Base-by-base conservation (phyloP, 2,888 invertebrate genomes). In the Pammene aurita region DNA sequence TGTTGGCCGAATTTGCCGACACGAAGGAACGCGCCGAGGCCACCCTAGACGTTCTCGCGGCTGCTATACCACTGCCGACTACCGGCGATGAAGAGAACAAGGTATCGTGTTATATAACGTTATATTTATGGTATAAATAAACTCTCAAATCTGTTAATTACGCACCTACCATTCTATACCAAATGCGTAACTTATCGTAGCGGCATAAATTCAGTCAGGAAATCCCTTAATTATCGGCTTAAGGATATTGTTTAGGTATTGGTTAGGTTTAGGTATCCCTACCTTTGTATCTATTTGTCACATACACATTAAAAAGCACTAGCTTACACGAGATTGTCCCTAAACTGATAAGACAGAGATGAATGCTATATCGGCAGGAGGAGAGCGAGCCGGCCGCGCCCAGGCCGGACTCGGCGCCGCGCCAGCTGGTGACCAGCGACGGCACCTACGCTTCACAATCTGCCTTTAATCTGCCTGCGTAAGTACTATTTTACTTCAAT, bases 381-480 rank as follows among this genome's bases (percentile, higher is more conserved):
- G 76, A 83, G 11, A 82, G 83, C 34, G 60, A 72, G 4, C 44
- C 72, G 2, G 71, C 76, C 0, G 71, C 75, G 14, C 72, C 78
- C 9, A 82, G 84, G 62, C 71, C 74, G n/a, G 87, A 87, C 61
- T 75, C 85, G 1, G 87, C 90, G 1, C 85, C 89, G 26, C 94
- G 95, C 42, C 96, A 95, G 78, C 90, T 97, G 71, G 98, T 99
- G 52, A 99, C 99, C 56, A 99, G 99, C 44, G 99, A 99, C 93
- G 99, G 99, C 18, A 99, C 99, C 0, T 99, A 99, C 88, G 99
- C 99, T 35, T 96, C 98, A 5, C 99, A 99, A 90, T 98, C 98
- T 74, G 99, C 98, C 52, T 98, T 99, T 89, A 98, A 97, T 82
- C 93, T 97, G 76, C 94, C 95, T 34, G 93, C 94, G 95, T 96